phyloP scores from a whole-genome alignment of 2,797 vertebrate genomes.

The Falco rusticolus region DNA sequence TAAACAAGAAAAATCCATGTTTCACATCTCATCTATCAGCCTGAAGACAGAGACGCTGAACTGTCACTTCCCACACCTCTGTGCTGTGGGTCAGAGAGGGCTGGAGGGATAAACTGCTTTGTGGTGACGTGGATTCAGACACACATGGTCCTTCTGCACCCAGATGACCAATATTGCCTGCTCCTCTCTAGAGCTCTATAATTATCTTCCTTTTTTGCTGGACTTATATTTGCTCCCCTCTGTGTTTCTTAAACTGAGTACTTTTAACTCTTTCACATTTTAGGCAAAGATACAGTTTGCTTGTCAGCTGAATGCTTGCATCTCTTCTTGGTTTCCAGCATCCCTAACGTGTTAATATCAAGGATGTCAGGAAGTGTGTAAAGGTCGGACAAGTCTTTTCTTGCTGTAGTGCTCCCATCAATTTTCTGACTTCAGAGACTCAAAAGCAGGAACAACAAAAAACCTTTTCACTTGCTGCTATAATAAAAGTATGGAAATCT shows the following conservation, averaged over 20 bases:
- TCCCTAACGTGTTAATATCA: not conserved
- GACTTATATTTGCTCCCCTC: not conserved
- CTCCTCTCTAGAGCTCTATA: fast-evolving
- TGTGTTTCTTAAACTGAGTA: not conserved
- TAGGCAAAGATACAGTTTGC: not conserved
- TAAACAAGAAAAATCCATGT: not conserved
- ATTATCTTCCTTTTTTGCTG: not conserved
- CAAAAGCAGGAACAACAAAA: not conserved
- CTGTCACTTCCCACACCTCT: not conserved
- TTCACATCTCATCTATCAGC: not conserved
- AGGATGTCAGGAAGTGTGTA: not conserved
- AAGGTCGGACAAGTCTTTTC: not conserved
- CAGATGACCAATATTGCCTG: not conserved
- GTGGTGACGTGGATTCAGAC: not conserved
- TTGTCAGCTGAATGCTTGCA: not conserved
- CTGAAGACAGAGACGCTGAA: not conserved
- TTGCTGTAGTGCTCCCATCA: not conserved
- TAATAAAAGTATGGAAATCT: not conserved
- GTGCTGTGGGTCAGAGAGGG: not conserved
- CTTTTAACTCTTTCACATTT: not conserved
- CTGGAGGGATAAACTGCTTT: not conserved
- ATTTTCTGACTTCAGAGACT: not conserved
- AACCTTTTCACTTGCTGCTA: not conserved
- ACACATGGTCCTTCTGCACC: fast-evolving
- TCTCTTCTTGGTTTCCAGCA: not conserved